phyloP scores from a whole-genome alignment of 2,888 invertebrate species.

The Eupithecia exiguata region DNA sequence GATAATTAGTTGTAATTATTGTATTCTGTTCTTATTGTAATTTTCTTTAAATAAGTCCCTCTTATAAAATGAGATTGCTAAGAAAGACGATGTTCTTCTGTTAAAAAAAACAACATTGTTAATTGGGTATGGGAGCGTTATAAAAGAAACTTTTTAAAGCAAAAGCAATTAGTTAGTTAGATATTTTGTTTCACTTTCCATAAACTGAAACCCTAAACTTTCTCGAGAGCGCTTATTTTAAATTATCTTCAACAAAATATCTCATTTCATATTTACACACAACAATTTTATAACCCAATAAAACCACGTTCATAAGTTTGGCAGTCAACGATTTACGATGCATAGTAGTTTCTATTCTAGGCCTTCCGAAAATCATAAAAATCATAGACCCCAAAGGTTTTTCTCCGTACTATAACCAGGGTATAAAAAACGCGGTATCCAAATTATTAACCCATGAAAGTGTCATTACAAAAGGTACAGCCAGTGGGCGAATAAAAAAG shows the following conservation, averaged over 20 bases:
- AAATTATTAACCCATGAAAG: constrained; percentile 45
- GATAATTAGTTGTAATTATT: no score
- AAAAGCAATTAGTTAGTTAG: constrained; percentile 1
- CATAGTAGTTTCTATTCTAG: constrained; percentile 22
- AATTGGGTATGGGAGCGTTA: neutral
- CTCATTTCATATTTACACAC: constrained; percentile 10
- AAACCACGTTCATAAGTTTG: constrained; percentile 34
- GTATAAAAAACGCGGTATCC: constrained; percentile 47
- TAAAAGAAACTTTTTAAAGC: neutral
- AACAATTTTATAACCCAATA: constrained; percentile 37
- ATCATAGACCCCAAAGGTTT: constrained; percentile 23
- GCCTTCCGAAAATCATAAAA: constrained; percentile 35
- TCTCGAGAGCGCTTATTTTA: neutral
- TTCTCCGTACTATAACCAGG: constrained; percentile 35
- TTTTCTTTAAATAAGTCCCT: no score
- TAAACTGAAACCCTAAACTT: constrained; percentile 7
- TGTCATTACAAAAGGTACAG: constrained; percentile 50
- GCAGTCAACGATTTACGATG: constrained; percentile 38
- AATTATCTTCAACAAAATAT: constrained; percentile 2
- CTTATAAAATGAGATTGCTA: neutral
- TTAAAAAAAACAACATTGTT: neutral
- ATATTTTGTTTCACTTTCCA: constrained; percentile 2
- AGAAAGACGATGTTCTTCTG: neutral
- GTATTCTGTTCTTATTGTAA: no score
- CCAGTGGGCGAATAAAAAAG: constrained; percentile 56